These are phyloP conservation scores for Drepana arcuata DNA, from an alignment of 1,140 invertebrate species.

Conservation along the genomic window DNA sequence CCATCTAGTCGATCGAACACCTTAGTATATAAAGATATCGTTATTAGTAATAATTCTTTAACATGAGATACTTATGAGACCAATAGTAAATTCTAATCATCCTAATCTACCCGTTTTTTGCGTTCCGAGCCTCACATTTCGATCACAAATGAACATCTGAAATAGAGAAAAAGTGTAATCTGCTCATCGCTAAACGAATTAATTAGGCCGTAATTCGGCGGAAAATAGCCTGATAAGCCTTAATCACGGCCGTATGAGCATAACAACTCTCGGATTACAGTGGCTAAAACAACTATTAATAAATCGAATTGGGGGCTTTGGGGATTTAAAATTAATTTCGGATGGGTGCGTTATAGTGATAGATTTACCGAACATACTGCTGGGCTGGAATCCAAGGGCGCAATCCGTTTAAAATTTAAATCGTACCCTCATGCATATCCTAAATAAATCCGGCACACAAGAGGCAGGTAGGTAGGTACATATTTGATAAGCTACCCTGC, in stretches of 20 bases:
- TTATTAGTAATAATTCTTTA: too few species aligned
- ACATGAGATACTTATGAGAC: too few species aligned
- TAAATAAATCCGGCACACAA: conserved; percentile 66
- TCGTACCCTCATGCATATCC: conserved; percentile 69
- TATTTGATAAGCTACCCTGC: conserved; percentile 65
- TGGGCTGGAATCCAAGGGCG: conserved; percentile 57
- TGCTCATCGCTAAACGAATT: too few species aligned
- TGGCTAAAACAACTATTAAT: conserved; percentile 44
- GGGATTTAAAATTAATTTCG: conserved; percentile 48
- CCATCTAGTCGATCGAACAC: too few species aligned
- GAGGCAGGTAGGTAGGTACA: conserved; percentile 58
- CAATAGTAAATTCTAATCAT: too few species aligned
- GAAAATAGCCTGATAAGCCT: conserved; percentile 26
- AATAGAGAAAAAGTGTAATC: too few species aligned
- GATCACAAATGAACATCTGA: too few species aligned
- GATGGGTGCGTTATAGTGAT: conserved; percentile 41
- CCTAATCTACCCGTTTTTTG: too few species aligned
- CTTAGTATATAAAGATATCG: too few species aligned
- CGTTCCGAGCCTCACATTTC: too few species aligned
- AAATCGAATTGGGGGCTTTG: conserved; percentile 28
- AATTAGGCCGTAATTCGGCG: too few species aligned
- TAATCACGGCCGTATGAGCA: too few species aligned
- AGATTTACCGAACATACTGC: conserved; percentile 61
- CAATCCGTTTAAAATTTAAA: conserved; percentile 72
- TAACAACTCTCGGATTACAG: conserved; percentile 31